phyloP scores from a whole-genome alignment of 2,888 invertebrate species.

The Tuberolachnus salignus region DNA sequence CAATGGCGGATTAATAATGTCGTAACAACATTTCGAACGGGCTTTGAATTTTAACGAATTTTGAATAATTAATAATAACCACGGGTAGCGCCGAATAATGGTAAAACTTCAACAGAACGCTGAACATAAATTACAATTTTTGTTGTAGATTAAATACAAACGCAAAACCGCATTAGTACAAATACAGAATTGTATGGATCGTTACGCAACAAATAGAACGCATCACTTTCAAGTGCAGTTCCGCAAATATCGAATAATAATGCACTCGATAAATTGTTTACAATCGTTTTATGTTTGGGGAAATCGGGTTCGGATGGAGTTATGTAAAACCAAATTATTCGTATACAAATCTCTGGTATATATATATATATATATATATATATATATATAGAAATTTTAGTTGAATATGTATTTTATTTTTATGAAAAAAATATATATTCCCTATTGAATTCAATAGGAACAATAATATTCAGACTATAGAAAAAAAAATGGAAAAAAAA shows the following conservation, averaged over 20 bases:
- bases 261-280: slow-evolving; percentile 6
- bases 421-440: neutral
- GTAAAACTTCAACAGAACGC: no score
- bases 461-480: neutral
- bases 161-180: no score
- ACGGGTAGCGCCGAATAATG: no score
- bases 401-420: slow-evolving; percentile 12
- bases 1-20: no score
- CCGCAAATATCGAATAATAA: neutral
- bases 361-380: no score
- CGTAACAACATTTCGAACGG: no score
- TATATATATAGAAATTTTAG: neutral
- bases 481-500: neutral
- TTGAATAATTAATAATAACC: no score
- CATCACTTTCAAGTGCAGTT: neutral
- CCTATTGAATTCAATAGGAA: neutral
- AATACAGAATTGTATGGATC: no score
- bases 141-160: no score
- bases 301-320: neutral
- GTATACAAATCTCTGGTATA: neutral
- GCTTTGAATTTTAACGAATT: no score
- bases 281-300: neutral
- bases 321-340: slow-evolving; percentile 23
- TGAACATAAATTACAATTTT: no score
- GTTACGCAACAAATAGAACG: no score